phyloP scores from a whole-genome alignment of 2,797 vertebrate genomes.

The Lacerta viridis region DNA sequence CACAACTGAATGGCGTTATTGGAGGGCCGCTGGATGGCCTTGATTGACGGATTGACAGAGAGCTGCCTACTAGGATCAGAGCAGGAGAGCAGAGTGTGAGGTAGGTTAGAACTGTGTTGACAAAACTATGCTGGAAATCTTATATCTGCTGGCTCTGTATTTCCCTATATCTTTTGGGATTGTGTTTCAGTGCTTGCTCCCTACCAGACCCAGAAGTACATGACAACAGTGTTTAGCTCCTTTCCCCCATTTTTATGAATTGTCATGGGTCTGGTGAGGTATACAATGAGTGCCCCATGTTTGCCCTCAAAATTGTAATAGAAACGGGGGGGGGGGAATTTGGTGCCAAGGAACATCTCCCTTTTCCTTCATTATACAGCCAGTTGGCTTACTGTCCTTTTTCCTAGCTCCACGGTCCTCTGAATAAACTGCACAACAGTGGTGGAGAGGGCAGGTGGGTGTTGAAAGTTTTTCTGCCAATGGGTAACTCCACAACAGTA shows the following conservation, averaged over 20 bases:
- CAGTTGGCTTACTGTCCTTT: not conserved
- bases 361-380: not conserved
- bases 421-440: not conserved
- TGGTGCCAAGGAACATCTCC: not conserved
- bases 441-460: not conserved
- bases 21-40: conserved; percentile 26
- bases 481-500: not conserved
- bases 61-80: not conserved
- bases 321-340: too few species aligned
- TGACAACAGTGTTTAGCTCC: too few species aligned
- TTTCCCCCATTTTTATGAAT: not conserved
- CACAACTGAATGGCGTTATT: conserved; percentile 8
- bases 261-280: too few species aligned
- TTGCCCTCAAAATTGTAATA: not conserved
- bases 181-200: conserved; percentile 48
- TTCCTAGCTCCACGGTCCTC: not conserved
- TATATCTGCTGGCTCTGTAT: conserved; percentile 26
- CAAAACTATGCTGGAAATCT: not conserved
- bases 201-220: conserved; percentile 12
- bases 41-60: not conserved
- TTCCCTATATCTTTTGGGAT: not conserved
- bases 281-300: not conserved
- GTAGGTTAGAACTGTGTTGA: conserved; percentile 31
- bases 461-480: not conserved
- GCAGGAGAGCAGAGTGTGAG: not conserved